Base-by-base conservation (phyloP, 2,113 vertebrate species). In the Nansenia antarctica region DNA sequence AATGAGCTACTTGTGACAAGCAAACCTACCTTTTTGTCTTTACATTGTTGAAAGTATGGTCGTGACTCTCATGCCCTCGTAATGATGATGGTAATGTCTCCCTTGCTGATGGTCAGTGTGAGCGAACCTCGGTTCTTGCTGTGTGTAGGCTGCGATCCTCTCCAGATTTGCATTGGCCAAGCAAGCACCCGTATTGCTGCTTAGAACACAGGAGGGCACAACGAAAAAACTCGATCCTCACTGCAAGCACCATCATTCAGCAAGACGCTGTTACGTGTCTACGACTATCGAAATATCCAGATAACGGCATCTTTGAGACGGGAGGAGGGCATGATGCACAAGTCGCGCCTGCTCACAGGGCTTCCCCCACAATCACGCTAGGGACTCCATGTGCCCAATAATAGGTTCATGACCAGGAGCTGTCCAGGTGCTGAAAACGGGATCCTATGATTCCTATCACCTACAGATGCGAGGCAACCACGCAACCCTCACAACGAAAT, bases 11-110 rank as follows among this genome's bases (percentile, higher is more conserved):
- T 69, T 49, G 26, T 30, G 45, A 53, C 62, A 57, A 81, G 58
- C 61, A 47, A 73, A 89, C 91, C 76, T 85, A 92, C 91, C 92
- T 92, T 83, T 74, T 67, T 39, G 34, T 81, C 77, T 87, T 87
- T 91, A 91, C 89, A 92, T 91, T 68, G 85, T 88, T 77, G 63
- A 76, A 81, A 86, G 83, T 85, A 74, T 82, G 85, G 80, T 90
- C 85, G 85, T 90, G 88, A 83, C 88, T 91, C 80, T 86, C 79
- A 84, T 81, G 85, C 89, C 86, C 89, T 91, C 82, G 81, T 83
- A 71, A 72, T 47, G 83, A 80, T 87, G 88, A 81, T 81, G 77
- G 79, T 68, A 78, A 87, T 77, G 83, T 87, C 75, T 88, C 79
- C 83, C 87, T 88, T 69, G 87, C 81, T 70, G 78, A 82, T 79